Base-by-base conservation (phyloP, 1,140 invertebrate species). In the Acromyrmex heyeri region DNA sequence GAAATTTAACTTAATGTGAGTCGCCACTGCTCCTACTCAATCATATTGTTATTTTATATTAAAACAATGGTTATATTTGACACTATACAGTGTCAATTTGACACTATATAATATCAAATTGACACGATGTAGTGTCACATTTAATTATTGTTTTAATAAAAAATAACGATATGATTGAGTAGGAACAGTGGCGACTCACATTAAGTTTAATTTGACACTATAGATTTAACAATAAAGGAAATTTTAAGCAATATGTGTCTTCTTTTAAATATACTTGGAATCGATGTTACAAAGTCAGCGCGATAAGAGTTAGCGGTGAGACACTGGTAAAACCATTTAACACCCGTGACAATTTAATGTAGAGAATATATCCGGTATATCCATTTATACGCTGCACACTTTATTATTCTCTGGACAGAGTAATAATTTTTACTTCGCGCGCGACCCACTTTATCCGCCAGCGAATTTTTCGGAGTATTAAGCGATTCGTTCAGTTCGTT, bases 331-430 rank as follows among this genome's bases (percentile, higher is more conserved):
- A 44, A 62, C 27, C 57, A 83, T 83, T 83, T 83, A 83, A 83
- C 69, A 83, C 69, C 38, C 69, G 69, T 73, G 79, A 83, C 69
- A 83, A 83, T 83, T 83, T 83, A 83, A 83, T 83, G 55, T 61
- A 73, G 55, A 73, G 24, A 16, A 83, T 75, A 73, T 83, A 73
- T 59, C 24, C 65, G 67, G 67, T 38, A 50, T 72, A 82, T 75
- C 69, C 69, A 27, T 83, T 83, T 83, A 83, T 75, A 75, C 10
- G 24, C 69, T 24, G 27, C 69, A 50, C 79, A 50, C 79, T 73
- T 83, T 83, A 83, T 83, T 83, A 83, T 83, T 83, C 69, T 44
- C 79, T 24, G 44, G 44, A 18, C 38, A 27, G 38, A 50, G 24
- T 73, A 82, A 82, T 82, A 73, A 73, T 61, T 83, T 83, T 83